Evolutionary conservation across 2,797 vertebrate species (phyloP).

Genomic region (Tolypeutes matacus): DNA sequence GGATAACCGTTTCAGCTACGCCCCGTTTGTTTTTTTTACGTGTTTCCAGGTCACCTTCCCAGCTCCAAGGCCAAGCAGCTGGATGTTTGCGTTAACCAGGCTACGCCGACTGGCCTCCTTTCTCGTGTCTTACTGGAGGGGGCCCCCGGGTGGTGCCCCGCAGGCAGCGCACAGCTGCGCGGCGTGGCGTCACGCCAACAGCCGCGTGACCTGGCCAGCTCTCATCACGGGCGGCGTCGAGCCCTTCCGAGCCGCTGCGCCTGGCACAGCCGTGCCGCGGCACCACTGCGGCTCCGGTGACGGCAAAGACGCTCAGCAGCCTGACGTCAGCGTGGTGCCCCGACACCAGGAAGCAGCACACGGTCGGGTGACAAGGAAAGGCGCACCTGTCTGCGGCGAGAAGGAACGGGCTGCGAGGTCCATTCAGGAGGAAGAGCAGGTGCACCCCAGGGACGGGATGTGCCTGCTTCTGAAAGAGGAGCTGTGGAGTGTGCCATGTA

Average conservation of each 20-base stretch:
- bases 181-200: fast-evolving
- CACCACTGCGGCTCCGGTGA: fast-evolving
- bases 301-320: fast-evolving
- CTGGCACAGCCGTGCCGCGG: not conserved
- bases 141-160: not conserved
- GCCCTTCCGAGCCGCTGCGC: not conserved
- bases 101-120: not conserved
- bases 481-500: fast-evolving
- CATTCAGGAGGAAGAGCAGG: not conserved
- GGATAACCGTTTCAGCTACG: not conserved
- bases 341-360: fast-evolving
- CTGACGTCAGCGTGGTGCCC: fast-evolving
- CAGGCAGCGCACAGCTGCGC: fast-evolving
- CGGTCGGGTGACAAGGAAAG: not conserved
- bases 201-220: no score
- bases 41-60: not conserved
- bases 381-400: not conserved
- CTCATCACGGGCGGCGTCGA: not conserved
- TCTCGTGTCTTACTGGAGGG: not conserved
- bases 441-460: fast-evolving
- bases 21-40: no score
- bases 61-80: not conserved
- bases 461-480: not conserved
- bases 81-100: not conserved
- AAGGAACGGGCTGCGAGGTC: not conserved